Percentiles rank a stretch among this genome's conserved stretches.
Evolutionary conservation across 2,888 invertebrate species (phyloP).

Genomic region (Cinara cedri): DNA sequence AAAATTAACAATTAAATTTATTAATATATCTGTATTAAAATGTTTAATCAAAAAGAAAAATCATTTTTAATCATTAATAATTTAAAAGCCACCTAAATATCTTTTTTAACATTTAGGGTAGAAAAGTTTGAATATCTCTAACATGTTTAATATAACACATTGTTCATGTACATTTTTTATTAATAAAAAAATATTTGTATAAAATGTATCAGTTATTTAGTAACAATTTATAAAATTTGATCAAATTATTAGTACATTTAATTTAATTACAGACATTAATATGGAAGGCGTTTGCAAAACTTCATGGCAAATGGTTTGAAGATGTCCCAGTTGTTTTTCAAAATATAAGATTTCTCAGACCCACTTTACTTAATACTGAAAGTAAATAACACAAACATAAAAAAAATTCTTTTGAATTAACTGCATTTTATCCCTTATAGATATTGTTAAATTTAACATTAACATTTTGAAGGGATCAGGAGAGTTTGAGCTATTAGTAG

Average conservation of each 20-base stretch:
- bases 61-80: too few species aligned
- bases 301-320: constrained; percentile 56
- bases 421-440: constrained; percentile 39
- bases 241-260: not conserved
- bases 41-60: too few species aligned
- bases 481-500: constrained; percentile 57
- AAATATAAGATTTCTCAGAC: constrained; percentile 55
- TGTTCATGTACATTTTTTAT: too few species aligned
- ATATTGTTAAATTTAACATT: constrained; percentile 44
- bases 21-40: too few species aligned
- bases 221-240: not conserved
- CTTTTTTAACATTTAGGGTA: too few species aligned
- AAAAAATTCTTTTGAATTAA: not conserved
- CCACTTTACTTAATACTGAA: constrained; percentile 50
- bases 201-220: not conserved
- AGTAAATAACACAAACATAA: constrained; percentile 11
- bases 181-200: not conserved
- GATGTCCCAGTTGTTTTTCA: constrained; percentile 57
- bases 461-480: constrained; percentile 56
- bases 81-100: too few species aligned
- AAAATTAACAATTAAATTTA: too few species aligned
- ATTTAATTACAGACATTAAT: constrained; percentile 55
- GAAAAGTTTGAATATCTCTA: too few species aligned
- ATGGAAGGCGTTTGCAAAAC: constrained; percentile 58
- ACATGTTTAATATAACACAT: too few species aligned